Evolutionary conservation across 2,113 vertebrate genomes (phyloP).

Genomic region (Crotalus tigris): DNA sequence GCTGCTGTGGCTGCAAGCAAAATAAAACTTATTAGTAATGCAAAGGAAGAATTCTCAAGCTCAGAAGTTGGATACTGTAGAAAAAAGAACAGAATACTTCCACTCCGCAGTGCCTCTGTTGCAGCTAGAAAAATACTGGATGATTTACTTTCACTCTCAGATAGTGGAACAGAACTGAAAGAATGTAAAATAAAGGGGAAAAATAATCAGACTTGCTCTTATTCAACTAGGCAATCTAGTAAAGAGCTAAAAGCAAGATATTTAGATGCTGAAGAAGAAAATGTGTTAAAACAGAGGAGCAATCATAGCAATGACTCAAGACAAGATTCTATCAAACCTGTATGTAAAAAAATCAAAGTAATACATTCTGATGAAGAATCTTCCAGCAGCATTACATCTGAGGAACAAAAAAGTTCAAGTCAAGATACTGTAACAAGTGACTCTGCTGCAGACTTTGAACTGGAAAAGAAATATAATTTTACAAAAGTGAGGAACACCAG

Average conservation of each 20-base stretch:
- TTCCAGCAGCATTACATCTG: constrained; percentile 26
- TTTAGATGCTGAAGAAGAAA: constrained; percentile 15
- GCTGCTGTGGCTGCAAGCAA: constrained; percentile 78
- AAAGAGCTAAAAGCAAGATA: constrained; percentile 3
- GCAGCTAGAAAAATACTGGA: constrained; percentile 54
- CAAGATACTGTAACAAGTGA: background rate
- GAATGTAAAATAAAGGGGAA: constrained; percentile 11
- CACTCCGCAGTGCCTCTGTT: constrained; percentile 51
- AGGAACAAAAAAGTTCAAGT: constrained; percentile 2
- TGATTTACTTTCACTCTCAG: constrained; percentile 40
- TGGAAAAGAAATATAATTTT: background rate
- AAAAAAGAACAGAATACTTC: constrained; percentile 55
- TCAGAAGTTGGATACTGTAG: constrained; percentile 49
- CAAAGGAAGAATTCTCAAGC: constrained; percentile 60
- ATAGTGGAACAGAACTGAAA: constrained; percentile 50
- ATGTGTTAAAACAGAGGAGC: background rate
- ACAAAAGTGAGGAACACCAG: background rate
- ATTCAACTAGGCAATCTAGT: constrained; percentile 20
- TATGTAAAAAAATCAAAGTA: background rate
- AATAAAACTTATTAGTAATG: constrained; percentile 76
- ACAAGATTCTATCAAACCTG: background rate
- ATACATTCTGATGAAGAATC: constrained; percentile 1
- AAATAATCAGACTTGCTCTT: constrained; percentile 20
- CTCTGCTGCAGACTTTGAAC: background rate
- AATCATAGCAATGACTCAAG: background rate